phyloP scores from a whole-genome alignment of 2,888 invertebrate species.

The Melikaiella ostensackeni region DNA sequence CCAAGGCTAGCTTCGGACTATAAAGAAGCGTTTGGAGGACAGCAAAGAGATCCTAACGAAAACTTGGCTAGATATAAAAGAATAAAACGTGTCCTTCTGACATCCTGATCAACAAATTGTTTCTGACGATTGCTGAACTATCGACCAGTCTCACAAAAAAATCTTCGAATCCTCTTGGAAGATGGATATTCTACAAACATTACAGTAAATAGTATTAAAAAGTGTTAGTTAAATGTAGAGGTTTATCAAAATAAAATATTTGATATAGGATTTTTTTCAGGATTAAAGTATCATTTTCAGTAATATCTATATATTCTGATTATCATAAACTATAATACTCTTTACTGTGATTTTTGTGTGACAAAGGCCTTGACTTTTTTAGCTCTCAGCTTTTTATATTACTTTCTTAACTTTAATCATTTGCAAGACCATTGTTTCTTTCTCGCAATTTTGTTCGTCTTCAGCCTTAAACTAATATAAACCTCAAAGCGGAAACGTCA shows the following conservation, averaged over 20 bases:
- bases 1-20: conserved; percentile 61
- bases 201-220: neutral
- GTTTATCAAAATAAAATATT: neutral
- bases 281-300: neutral
- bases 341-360: neutral
- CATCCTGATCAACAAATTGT: neutral
- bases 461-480: neutral
- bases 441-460: neutral
- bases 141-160: neutral
- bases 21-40: conserved; percentile 67
- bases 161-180: neutral
- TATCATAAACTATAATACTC: neutral
- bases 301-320: neutral
- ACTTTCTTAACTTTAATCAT: neutral
- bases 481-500: neutral
- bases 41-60: conserved; percentile 58
- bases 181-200: neutral
- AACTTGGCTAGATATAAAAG: conserved; percentile 65
- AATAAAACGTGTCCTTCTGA: conserved; percentile 60
- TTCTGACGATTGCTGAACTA: neutral
- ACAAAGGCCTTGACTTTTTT: neutral
- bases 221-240: neutral
- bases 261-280: neutral
- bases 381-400: neutral
- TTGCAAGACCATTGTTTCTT: neutral